Conservation (phyloP, 1,140 invertebrate species). For the Zaprionus nigranus region DNA sequence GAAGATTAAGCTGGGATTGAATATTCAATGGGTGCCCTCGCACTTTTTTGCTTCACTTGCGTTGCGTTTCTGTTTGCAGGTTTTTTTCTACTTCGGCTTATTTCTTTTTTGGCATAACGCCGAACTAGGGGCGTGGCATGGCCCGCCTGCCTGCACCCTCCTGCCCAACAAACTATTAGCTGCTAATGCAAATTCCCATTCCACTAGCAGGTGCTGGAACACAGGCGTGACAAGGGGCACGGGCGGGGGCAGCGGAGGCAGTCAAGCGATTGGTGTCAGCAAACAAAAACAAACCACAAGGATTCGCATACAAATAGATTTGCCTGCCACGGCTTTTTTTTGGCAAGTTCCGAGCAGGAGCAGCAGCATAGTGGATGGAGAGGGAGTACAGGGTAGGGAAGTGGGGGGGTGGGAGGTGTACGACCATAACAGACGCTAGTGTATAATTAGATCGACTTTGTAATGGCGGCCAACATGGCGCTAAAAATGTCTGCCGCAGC, state of each 20-base stretch:
- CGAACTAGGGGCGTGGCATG: slow-evolving; percentile 8
- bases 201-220: background rate
- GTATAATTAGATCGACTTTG: slow-evolving; percentile 70
- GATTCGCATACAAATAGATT: slow-evolving; percentile 62
- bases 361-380: too few relatives aligned
- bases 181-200: slow-evolving; percentile 53
- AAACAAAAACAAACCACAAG: slow-evolving; percentile 52
- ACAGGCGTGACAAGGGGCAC: background rate
- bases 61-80: slow-evolving; percentile 5
- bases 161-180: slow-evolving; percentile 20
- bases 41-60: slow-evolving; percentile 36
- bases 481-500: slow-evolving; percentile 64
- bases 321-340: slow-evolving; percentile 32
- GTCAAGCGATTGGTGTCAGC: slow-evolving; percentile 47
- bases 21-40: slow-evolving; percentile 30
- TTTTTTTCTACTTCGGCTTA: background rate
- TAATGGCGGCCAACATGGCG: slow-evolving; percentile 65
- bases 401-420: background rate
- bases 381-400: background rate
- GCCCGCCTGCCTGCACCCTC: too few relatives aligned
- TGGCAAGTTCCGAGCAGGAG: background rate
- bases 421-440: slow-evolving; percentile 57
- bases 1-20: slow-evolving; percentile 34
- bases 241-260: slow-evolving; percentile 1
- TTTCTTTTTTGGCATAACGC: slow-evolving; percentile 22